These are phyloP conservation scores for Drosophila atripex DNA, from an alignment of 2,888 invertebrate genomes.

Conservation along the genomic window DNA sequence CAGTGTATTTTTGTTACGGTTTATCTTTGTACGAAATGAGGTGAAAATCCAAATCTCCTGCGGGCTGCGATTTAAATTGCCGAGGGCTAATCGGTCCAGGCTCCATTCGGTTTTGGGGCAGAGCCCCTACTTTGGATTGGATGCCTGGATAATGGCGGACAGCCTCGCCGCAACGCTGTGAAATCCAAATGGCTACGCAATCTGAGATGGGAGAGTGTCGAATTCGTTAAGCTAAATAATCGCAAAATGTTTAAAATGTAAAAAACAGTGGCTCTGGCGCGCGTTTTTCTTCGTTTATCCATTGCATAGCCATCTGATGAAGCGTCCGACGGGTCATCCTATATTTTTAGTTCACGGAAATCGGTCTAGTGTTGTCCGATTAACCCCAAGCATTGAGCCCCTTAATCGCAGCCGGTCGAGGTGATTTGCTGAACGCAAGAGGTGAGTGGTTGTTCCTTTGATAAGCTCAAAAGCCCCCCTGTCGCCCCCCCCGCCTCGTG, in stretches of 20 bases:
- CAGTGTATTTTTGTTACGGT: conserved; percentile 56
- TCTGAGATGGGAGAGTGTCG: conserved; percentile 37
- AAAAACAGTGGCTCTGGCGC: conserved; percentile 58
- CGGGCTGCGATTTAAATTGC: conserved; percentile 70
- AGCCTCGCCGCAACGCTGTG: conserved; percentile 25
- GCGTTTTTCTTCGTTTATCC: conserved; percentile 53
- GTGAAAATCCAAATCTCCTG: conserved; percentile 69
- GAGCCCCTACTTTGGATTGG: conserved; percentile 30
- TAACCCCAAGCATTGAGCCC: conserved; percentile 80
- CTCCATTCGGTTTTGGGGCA: conserved; percentile 3
- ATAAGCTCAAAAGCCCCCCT: conserved; percentile 34
- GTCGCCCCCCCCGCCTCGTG: conserved; percentile 10
- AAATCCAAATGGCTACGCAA: conserved; percentile 58
- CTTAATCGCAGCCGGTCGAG: conserved; percentile 75
- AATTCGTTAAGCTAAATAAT: conserved; percentile 54
- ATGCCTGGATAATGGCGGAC: conserved; percentile 27
- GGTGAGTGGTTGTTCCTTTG: conserved; percentile 22
- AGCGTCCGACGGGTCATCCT: conserved; percentile 31
- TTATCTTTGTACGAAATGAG: conserved; percentile 64
- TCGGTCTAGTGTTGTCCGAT: conserved; percentile 63
- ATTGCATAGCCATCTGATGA: conserved; percentile 59
- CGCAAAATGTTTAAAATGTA: conserved; percentile 43
- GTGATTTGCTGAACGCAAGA: conserved; percentile 67
- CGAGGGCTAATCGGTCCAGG: conserved; percentile 68
- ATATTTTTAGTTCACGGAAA: conserved; percentile 62